Evolutionary conservation across 2,888 invertebrate species (phyloP).

Genomic region (Cheilosia vernalis): DNA sequence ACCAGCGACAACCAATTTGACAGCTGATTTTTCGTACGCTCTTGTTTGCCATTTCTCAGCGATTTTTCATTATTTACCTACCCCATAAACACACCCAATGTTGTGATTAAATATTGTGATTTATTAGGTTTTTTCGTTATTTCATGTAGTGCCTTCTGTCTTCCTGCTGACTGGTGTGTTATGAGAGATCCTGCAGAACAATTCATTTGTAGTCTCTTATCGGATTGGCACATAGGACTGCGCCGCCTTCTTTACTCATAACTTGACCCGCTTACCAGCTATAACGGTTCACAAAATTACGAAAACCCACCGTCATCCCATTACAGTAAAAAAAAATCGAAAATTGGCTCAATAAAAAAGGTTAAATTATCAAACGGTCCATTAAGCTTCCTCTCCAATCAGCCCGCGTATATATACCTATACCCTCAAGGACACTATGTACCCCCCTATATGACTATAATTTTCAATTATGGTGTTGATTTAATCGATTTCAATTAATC

Average conservation of each 20-base stretch:
- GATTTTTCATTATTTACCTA: too few species aligned
- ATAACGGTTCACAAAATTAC: too few species aligned
- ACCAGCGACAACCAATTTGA: background rate
- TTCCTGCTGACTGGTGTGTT: too few species aligned
- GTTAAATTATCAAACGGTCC: slow-evolving; percentile 36
- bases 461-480: slow-evolving; percentile 76
- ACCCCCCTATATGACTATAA: slow-evolving; percentile 49
- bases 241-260: too few species aligned
- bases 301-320: background rate
- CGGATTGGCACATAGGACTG: too few species aligned
- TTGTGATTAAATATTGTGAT: too few species aligned
- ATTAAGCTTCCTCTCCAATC: slow-evolving; percentile 32
- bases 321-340: background rate
- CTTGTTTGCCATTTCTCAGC: background rate
- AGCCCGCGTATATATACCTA: slow-evolving; percentile 35
- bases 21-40: background rate
- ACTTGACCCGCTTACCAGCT: too few species aligned
- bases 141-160: too few species aligned
- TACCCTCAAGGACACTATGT: slow-evolving; percentile 12
- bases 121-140: too few species aligned
- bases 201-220: too few species aligned
- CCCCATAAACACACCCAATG: too few species aligned
- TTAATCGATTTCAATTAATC: slow-evolving; percentile 81
- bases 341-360: slow-evolving; percentile 44
- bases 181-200: too few species aligned